A percentile compares a stretch with the other conserved stretches of the same genome.
Conservation (phyloP, 1,140 invertebrate species). For the Magallana ariakensis region DNA sequence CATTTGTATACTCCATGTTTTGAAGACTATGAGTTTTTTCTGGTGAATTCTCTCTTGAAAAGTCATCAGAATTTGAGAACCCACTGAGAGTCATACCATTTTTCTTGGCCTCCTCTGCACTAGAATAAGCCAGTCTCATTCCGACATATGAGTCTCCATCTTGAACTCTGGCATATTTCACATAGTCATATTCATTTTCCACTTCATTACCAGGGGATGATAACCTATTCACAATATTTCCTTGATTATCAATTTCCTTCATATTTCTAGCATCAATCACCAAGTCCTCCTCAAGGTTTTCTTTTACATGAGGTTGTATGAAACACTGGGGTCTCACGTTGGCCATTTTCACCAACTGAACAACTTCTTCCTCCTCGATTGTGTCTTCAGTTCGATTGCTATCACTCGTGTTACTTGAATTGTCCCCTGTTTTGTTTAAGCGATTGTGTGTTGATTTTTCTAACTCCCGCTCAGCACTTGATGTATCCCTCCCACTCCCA, state of each 20-base stretch:
- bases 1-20: slow-evolving; percentile 53
- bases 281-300: neutral
- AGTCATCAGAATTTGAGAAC: slow-evolving; percentile 56
- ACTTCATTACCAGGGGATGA: slow-evolving; percentile 59
- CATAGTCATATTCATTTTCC: slow-evolving; percentile 82
- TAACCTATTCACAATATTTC: neutral
- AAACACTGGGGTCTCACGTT: slow-evolving; percentile 31
- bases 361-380: slow-evolving; percentile 22
- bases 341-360: slow-evolving; percentile 34
- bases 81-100: slow-evolving; percentile 64
- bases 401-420: slow-evolving; percentile 24
- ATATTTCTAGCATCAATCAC: neutral
- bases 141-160: slow-evolving; percentile 89
- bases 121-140: slow-evolving; percentile 85
- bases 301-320: slow-evolving; percentile 41
- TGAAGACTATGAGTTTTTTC: slow-evolving; percentile 67
- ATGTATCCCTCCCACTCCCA: slow-evolving; percentile 62
- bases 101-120: slow-evolving; percentile 71
- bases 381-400: neutral
- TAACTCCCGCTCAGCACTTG: slow-evolving; percentile 15
- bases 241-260: neutral
- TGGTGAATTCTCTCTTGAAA: slow-evolving; percentile 68
- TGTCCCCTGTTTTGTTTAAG: neutral
- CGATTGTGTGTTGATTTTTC: slow-evolving; percentile 3
- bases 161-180: slow-evolving; percentile 90